Evolutionary conservation across 2,888 invertebrate genomes (phyloP), one percentile per base, ranked within the genome.

Genomic region (Cryptus armator): DNA sequence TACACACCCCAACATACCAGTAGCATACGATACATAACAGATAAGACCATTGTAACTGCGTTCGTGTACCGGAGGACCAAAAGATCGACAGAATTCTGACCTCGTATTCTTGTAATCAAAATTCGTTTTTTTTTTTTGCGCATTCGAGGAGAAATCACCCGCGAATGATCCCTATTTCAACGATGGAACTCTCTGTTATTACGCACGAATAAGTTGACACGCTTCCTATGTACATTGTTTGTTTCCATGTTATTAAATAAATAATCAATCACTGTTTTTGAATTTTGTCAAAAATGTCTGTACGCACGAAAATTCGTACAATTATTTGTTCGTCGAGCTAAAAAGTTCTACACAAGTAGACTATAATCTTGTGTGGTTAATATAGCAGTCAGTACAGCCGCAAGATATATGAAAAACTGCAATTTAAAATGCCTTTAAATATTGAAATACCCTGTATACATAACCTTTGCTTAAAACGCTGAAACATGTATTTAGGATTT

Each of bases 41-140:
- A 74, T 62, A 46, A 16, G 44, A 24, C 16, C 12, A 12, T 32
- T n/a, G 29, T 24, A 32, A 71, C 24, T 44, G 72, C 44, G 19
- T 71, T 12, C 19, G 51, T 19, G 53, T 19, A 29, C 37, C 16
- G 5, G 10, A 12, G 56, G 12, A 68, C 29, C 68, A n/a, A 48
- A 48, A 53, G 10, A 19, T 19, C 16, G 53, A 46, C 16, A 59
- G 46, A 29, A n/a, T 74, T 10, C 59, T 32, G 29, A 76, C 80
- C 79, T 87, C 90, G 91, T 62, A 32, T 62, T 74, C 62, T 92
- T 89, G 86, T 90, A 92, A 92, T 92, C 92, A 90, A 91, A 89
- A 92, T 92, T 91, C 88, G 89, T 90, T 91, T 91, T 89, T 90
- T 90, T 91, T 91, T 89, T 90, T 24, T 24, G 89, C 86, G 9